Evolutionary conservation across 2,888 invertebrate species (phyloP).

Genomic region (Anodontia alba): DNA sequence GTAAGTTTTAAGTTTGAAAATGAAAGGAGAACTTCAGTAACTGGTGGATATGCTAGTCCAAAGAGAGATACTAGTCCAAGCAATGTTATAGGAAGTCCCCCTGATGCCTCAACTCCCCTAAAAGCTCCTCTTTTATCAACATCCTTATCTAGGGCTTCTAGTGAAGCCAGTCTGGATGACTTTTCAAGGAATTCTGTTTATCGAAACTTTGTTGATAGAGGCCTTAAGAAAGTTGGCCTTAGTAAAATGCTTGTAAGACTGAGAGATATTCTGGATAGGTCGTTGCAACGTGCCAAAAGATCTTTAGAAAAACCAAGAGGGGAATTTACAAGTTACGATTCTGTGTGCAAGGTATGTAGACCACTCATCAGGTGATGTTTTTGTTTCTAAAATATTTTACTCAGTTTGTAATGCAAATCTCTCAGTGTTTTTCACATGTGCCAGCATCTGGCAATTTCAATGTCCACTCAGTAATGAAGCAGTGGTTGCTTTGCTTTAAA

Average conservation of each 20-base stretch:
- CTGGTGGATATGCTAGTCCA: slow-evolving; percentile 44
- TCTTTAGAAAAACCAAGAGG: slow-evolving; percentile 76
- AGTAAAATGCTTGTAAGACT: slow-evolving; percentile 92
- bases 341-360: slow-evolving; percentile 23
- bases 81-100: slow-evolving; percentile 52
- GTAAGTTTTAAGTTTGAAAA: slow-evolving; percentile 55
- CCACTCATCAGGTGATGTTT: too few species aligned
- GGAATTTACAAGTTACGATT: slow-evolving; percentile 17
- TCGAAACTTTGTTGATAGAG: slow-evolving; percentile 93
- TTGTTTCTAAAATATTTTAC: neutral
- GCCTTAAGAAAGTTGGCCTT: slow-evolving; percentile 94
- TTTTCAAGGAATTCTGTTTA: slow-evolving; percentile 76
- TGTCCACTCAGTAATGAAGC: too few species aligned
- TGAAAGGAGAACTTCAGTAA: slow-evolving; percentile 32
- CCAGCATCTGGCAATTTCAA: too few species aligned
- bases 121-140: slow-evolving; percentile 54
- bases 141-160: slow-evolving; percentile 76
- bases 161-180: slow-evolving; percentile 80
- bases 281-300: slow-evolving; percentile 81
- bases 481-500: too few species aligned
- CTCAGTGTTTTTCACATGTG: too few species aligned
- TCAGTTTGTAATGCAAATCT: too few species aligned
- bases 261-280: slow-evolving; percentile 86
- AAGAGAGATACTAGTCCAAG: slow-evolving; percentile 67
- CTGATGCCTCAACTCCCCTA: slow-evolving; percentile 72